These are phyloP conservation scores for Gopherus flavomarginatus DNA, from an alignment of 2,113 vertebrate species.

Conservation along the genomic window DNA sequence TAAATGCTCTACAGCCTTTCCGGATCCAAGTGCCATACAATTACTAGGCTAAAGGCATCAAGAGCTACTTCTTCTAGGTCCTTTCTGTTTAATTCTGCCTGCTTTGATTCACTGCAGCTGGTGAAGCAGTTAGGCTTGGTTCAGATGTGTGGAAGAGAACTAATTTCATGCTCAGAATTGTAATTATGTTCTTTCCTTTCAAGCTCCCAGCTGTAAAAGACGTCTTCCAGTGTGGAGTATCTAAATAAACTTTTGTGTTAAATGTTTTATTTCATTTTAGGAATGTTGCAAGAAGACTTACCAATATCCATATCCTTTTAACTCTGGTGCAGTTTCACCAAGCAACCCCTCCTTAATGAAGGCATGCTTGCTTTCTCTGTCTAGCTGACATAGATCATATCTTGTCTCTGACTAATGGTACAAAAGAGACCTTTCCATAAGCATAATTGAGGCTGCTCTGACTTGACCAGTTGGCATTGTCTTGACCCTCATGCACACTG, in stretches of 20 bases:
- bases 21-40: slow-evolving; percentile 81
- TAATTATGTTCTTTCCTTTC: slow-evolving; percentile 75
- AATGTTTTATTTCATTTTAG: slow-evolving; percentile 63
- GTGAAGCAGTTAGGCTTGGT: slow-evolving; percentile 71
- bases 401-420: not conserved
- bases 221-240: slow-evolving; percentile 65
- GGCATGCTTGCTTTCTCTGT: fast-evolving
- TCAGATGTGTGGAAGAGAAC: slow-evolving; percentile 75
- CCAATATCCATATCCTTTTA: slow-evolving; percentile 27
- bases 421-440: not conserved
- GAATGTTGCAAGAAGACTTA: slow-evolving; percentile 64
- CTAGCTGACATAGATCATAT: not conserved
- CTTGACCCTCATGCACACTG: fast-evolving
- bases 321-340: not conserved
- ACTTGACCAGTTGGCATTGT: not conserved
- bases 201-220: slow-evolving; percentile 73
- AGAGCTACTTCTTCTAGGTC: slow-evolving; percentile 62
- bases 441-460: not conserved
- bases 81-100: slow-evolving; percentile 59
- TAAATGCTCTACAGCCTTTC: slow-evolving; percentile 55
- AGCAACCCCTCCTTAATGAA: not conserved
- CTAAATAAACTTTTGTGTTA: slow-evolving; percentile 63
- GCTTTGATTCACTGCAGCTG: slow-evolving; percentile 85
- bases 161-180: slow-evolving; percentile 76
- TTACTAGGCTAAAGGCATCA: slow-evolving; percentile 68